Conservation (phyloP, 2,797 vertebrate species). For the Nyctalus aviator region DNA sequence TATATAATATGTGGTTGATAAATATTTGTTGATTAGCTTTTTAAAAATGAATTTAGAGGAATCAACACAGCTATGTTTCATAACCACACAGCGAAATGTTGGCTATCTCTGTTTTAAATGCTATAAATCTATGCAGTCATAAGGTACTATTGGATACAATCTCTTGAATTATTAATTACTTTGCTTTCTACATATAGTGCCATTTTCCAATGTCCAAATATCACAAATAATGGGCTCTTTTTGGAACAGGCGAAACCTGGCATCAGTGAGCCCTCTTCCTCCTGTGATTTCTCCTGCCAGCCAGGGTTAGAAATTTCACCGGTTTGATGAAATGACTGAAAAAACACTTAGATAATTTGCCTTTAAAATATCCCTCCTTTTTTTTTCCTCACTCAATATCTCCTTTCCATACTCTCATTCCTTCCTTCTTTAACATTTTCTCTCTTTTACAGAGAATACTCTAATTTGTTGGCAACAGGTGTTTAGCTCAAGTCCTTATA, state of each 20-base stretch:
- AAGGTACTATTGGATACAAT: background rate
- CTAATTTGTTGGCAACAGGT: background rate
- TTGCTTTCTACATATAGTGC: background rate
- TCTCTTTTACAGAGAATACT: slow-evolving; percentile 30
- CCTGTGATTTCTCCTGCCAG: slow-evolving; percentile 8
- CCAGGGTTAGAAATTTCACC: background rate
- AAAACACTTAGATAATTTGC: background rate
- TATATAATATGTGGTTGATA: background rate
- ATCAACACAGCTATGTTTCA: background rate
- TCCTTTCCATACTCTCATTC: background rate
- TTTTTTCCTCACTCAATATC: background rate
- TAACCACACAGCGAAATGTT: background rate
- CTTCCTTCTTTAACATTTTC: background rate
- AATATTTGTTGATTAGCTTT: background rate
- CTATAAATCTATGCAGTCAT: background rate
- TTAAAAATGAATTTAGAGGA: background rate
- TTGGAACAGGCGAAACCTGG: background rate
- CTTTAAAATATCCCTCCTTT: background rate
- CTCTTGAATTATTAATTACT: background rate
- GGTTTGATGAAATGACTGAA: slow-evolving; percentile 41
- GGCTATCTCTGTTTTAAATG: background rate
- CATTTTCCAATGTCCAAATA: background rate
- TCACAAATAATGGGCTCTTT: background rate
- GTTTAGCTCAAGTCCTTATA: slow-evolving; percentile 33
- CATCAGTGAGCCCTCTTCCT: background rate